These are phyloP conservation scores for Ridgeia piscesae DNA, from an alignment of 1,140 invertebrate genomes.

Conservation along the genomic window DNA sequence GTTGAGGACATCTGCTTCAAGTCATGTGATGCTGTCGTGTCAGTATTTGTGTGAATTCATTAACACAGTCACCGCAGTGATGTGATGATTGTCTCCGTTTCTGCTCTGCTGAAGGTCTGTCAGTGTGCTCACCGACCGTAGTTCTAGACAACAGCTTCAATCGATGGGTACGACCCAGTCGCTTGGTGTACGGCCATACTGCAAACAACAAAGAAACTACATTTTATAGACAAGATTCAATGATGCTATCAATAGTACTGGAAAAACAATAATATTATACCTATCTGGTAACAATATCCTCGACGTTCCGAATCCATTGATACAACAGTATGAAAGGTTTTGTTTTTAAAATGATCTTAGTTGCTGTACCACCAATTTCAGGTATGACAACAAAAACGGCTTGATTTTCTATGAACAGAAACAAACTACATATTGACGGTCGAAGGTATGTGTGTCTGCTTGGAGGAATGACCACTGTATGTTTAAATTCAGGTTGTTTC, in stretches of 20 bases:
- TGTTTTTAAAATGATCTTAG: background rate
- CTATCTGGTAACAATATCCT: no score
- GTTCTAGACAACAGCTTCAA: background rate
- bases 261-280: background rate
- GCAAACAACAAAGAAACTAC: background rate
- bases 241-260: background rate
- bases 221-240: background rate
- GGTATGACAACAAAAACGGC: no score
- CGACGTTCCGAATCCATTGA: background rate
- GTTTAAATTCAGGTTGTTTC: no score
- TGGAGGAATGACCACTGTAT: no score
- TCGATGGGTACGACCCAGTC: background rate
- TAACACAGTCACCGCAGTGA: background rate
- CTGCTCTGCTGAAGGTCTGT: background rate
- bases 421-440: no score
- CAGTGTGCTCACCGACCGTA: background rate
- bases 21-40: background rate
- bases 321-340: background rate
- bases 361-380: background rate
- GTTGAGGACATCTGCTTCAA: background rate
- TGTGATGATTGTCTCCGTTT: background rate
- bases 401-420: no score
- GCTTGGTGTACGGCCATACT: slow-evolving; percentile 6
- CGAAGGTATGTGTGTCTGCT: no score
- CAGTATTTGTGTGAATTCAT: background rate